These are phyloP conservation scores for Caprella mutica DNA, from an alignment of 2,888 invertebrate genomes.

Conservation along the genomic window DNA sequence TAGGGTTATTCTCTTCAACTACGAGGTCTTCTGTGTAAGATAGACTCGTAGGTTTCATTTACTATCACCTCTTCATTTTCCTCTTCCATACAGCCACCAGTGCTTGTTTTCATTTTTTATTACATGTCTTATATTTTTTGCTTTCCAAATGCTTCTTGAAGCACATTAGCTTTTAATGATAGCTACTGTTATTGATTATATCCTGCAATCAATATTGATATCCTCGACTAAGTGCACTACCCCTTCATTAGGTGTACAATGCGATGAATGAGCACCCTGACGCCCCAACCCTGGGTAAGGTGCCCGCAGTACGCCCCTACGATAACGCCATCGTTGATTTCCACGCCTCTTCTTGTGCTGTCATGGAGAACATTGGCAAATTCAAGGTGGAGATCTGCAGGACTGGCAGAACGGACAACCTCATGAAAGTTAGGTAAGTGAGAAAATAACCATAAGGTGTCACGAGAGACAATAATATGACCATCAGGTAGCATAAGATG, in stretches of 20 bases:
- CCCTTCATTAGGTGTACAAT: conserved; percentile 41
- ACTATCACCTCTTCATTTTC: too few relatives aligned
- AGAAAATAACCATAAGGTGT: too few relatives aligned
- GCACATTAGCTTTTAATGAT: background rate
- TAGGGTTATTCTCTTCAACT: too few relatives aligned
- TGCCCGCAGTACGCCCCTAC: conserved; percentile 25
- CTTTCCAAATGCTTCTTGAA: too few relatives aligned
- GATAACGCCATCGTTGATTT: conserved; percentile 47
- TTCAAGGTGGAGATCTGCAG: conserved; percentile 43
- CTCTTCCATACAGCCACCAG: too few relatives aligned
- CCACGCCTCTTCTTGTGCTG: conserved; percentile 46
- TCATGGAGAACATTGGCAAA: conserved; percentile 47
- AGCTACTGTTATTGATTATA: background rate
- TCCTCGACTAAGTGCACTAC: background rate
- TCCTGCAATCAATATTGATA: too few relatives aligned
- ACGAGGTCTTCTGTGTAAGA: too few relatives aligned
- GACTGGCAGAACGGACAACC: conserved; percentile 43
- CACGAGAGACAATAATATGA: too few relatives aligned
- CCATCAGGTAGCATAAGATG: too few relatives aligned
- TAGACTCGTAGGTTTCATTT: too few relatives aligned
- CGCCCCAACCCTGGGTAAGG: conserved; percentile 38
- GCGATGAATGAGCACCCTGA: conserved; percentile 42
- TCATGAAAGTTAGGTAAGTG: conserved; percentile 43
- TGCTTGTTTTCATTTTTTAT: too few relatives aligned
- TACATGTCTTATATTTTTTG: too few relatives aligned